Evolutionary conservation across 2,797 vertebrate species (phyloP).

Genomic region (Brachyalestes nurse): DNA sequence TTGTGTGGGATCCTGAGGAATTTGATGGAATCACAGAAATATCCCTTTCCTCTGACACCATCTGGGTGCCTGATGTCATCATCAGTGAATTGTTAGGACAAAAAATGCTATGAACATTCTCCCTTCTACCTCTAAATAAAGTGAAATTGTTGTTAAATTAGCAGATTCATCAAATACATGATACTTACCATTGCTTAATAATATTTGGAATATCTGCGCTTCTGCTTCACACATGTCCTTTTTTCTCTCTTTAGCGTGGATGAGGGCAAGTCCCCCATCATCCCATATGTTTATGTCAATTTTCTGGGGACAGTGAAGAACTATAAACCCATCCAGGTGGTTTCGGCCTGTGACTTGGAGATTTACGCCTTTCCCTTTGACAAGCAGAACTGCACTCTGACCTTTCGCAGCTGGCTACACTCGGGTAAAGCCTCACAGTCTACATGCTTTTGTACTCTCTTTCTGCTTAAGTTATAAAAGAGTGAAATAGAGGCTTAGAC

Average conservation of each 20-base stretch:
- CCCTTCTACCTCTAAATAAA: not conserved
- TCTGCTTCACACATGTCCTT: slow-evolving; percentile 22
- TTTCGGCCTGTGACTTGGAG: slow-evolving; percentile 83
- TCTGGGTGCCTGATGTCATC: slow-evolving; percentile 89
- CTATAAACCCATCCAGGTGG: slow-evolving; percentile 85
- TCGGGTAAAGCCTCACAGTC: slow-evolving; percentile 74
- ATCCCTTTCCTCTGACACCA: slow-evolving; percentile 82
- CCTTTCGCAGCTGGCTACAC: slow-evolving; percentile 87
- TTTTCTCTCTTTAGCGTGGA: slow-evolving; percentile 75
- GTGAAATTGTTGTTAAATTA: not conserved
- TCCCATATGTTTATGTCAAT: slow-evolving; percentile 87
- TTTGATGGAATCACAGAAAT: slow-evolving; percentile 88
- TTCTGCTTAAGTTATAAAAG: not conserved
- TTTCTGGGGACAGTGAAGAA: slow-evolving; percentile 84
- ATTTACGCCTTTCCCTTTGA: slow-evolving; percentile 88
- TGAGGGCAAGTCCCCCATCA: slow-evolving; percentile 75
- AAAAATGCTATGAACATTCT: not conserved
- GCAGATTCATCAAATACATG: not conserved
- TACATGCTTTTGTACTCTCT: slow-evolving; percentile 8
- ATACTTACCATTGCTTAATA: not conserved
- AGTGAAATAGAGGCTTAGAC: too few species aligned
- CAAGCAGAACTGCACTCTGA: slow-evolving; percentile 88
- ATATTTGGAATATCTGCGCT: not conserved
- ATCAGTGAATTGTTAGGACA: slow-evolving; percentile 85
- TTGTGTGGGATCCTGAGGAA: slow-evolving; percentile 87